Evolutionary conservation across 35 echinoderm and acorn worm species (phyloP).

Genomic region (Apostichopus parvimensis): DNA sequence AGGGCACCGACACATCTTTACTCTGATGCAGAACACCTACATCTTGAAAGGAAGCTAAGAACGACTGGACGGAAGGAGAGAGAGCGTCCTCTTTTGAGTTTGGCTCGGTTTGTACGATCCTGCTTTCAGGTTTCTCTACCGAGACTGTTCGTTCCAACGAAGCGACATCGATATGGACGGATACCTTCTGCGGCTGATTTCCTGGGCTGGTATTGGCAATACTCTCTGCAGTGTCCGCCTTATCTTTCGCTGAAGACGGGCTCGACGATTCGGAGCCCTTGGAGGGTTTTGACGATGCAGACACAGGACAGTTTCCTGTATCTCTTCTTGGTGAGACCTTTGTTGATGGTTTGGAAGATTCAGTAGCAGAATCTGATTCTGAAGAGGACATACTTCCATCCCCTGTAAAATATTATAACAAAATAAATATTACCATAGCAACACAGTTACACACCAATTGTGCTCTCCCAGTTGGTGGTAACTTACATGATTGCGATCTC

Average conservation of each 20-base stretch:
- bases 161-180: not conserved
- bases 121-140: not conserved
- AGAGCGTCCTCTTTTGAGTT: not conserved
- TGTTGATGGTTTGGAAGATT: not conserved
- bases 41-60: not conserved
- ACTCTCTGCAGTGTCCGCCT: too few relatives aligned
- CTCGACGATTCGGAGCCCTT: too few relatives aligned
- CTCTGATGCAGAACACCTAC: not conserved
- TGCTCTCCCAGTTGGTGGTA: too few relatives aligned
- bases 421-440: not conserved
- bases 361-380: not conserved
- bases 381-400: slow-evolving; percentile 19
- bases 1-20: not conserved
- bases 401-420: not conserved
- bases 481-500: too few relatives aligned
- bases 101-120: not conserved
- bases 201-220: too few relatives aligned
- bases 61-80: not conserved
- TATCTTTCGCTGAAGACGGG: too few relatives aligned
- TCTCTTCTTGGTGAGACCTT: not conserved
- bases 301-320: too few relatives aligned
- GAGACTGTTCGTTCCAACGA: not conserved
- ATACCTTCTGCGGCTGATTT: not conserved
- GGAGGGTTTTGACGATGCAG: too few relatives aligned
- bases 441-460: too few relatives aligned